phyloP scores from a whole-genome alignment of 2,797 vertebrate genomes.

The Poliocrania exsul region DNA sequence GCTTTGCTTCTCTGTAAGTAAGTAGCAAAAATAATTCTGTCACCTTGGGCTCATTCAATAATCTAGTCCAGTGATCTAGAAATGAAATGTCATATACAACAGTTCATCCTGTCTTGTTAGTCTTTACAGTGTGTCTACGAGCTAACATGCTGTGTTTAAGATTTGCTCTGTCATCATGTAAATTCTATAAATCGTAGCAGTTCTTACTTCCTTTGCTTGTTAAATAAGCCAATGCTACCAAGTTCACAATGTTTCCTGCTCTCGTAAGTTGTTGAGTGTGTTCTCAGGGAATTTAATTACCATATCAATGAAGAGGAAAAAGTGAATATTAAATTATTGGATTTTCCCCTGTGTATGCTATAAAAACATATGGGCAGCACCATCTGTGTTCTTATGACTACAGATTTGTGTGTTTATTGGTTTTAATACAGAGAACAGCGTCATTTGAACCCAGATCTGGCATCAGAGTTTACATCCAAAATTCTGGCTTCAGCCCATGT shows the following conservation, averaged over 20 bases:
- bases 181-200: background rate
- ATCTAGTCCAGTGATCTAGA: slow-evolving; percentile 15
- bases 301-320: background rate
- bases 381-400: slow-evolving; percentile 20
- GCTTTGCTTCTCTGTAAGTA: slow-evolving; percentile 29
- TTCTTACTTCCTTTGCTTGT: background rate
- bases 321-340: background rate
- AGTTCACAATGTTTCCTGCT: background rate
- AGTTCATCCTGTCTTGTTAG: slow-evolving; percentile 5
- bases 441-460: slow-evolving; percentile 25
- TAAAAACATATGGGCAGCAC: slow-evolving; percentile 39
- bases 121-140: background rate
- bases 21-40: slow-evolving; percentile 42
- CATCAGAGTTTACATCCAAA: background rate
- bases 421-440: slow-evolving; percentile 6
- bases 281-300: slow-evolving; percentile 42
- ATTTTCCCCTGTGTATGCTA: background rate
- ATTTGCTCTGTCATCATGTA: slow-evolving; percentile 22
- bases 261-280: background rate
- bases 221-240: background rate
- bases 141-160: background rate
- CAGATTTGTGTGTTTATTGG: background rate
- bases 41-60: slow-evolving; percentile 30
- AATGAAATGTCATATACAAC: background rate
- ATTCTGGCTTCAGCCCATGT: background rate